Percentiles rank a stretch among this genome's conserved stretches.
Conservation (phyloP, 2,113 vertebrate genomes). For the Rana temporaria region DNA sequence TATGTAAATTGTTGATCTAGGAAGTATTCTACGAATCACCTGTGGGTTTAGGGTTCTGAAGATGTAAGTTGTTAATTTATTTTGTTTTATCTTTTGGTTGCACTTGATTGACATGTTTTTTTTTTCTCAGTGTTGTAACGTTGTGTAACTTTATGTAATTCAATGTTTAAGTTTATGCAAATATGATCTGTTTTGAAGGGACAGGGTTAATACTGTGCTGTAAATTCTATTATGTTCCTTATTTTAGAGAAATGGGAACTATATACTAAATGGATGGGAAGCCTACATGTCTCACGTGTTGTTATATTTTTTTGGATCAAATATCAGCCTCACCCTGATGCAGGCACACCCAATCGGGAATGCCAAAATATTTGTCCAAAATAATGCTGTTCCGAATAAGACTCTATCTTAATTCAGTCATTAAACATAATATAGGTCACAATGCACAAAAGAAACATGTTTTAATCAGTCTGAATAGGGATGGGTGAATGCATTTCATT, state of each 20-base stretch:
- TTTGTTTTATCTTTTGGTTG: no score
- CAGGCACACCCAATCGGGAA: constrained; percentile 44
- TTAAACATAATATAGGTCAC: constrained; percentile 50
- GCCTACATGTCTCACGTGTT: constrained; percentile 18
- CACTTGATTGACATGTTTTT: no score
- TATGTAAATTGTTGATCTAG: no score
- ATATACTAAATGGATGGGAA: neutral
- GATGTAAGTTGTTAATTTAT: no score
- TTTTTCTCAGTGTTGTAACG: no score
- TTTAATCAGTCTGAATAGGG: constrained; percentile 29
- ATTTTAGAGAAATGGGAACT: neutral
- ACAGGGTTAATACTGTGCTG: neutral
- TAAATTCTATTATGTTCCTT: neutral
- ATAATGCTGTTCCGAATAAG: constrained; percentile 45
- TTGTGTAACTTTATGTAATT: no score
- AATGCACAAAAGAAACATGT: constrained; percentile 47
- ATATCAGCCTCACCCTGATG: constrained; percentile 54
- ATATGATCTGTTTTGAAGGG: neutral
- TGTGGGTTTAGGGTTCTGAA: no score
- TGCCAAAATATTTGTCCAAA: constrained; percentile 54
- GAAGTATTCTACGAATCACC: no score
- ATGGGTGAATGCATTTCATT: constrained; percentile 37
- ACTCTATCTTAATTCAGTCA: constrained; percentile 37
- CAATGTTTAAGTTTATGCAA: no score
- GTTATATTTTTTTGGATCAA: constrained; percentile 43